Percentiles rank a stretch among this genome's conserved stretches.
Conservation (phyloP, 2,113 vertebrate species). For the Melospiza georgiana region DNA sequence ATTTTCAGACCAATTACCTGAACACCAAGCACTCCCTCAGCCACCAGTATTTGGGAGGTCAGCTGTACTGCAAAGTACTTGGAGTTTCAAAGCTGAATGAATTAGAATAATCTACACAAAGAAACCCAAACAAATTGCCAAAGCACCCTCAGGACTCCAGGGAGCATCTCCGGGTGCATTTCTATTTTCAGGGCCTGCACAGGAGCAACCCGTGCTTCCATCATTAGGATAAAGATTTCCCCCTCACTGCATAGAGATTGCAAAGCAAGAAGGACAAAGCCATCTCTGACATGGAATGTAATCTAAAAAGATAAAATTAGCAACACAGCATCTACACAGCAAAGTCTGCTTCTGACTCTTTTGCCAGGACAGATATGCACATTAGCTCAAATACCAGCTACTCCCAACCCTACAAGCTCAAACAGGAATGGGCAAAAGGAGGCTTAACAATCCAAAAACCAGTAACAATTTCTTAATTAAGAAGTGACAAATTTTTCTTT, state of each 20-base stretch:
- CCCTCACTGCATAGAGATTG: rapidly evolving
- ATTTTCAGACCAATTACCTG: not conserved
- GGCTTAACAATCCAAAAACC: not conserved
- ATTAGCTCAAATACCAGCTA: not conserved
- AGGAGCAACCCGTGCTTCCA: not conserved
- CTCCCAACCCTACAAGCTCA: not conserved
- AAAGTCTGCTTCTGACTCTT: not conserved
- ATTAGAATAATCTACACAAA: not conserved
- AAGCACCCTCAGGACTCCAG: not conserved
- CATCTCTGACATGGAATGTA: not conserved
- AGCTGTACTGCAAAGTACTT: not conserved
- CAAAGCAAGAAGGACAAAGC: not conserved
- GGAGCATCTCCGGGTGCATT: not conserved
- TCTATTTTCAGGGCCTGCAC: not conserved
- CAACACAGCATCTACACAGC: not conserved
- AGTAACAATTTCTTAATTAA: not conserved
- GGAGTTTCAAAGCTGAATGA: not conserved
- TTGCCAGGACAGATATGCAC: not conserved
- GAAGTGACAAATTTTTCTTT: not conserved
- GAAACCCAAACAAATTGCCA: not conserved
- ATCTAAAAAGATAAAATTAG: not conserved
- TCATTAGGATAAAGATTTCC: not conserved
- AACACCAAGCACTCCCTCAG: not conserved
- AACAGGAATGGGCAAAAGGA: not conserved
- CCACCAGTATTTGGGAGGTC: not conserved